These are phyloP conservation scores for Stenodera caucasica DNA, from an alignment of 2,888 invertebrate genomes.

Conservation along the genomic window DNA sequence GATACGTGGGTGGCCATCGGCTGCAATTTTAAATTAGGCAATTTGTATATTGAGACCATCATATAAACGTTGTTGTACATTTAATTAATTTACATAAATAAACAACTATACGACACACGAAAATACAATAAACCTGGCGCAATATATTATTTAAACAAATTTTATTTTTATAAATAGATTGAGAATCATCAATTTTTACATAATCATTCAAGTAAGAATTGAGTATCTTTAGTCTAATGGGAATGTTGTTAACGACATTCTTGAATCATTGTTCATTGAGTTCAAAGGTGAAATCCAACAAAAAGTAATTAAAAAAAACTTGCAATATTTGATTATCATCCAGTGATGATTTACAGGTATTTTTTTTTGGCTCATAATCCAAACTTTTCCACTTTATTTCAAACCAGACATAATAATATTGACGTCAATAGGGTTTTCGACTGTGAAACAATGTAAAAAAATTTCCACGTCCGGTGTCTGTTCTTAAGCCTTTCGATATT, in stretches of 20 bases:
- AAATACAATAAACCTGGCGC: constrained; percentile 7
- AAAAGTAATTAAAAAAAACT: not conserved
- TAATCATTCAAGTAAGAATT: not conserved
- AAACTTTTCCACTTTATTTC: too few relatives aligned
- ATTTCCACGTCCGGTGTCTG: too few relatives aligned
- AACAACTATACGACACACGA: not conserved
- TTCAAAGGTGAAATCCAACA: not conserved
- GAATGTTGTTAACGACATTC: not conserved
- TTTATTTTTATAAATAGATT: not conserved
- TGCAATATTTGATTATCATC: not conserved
- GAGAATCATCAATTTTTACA: constrained; percentile 2
- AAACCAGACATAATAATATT: too few relatives aligned
- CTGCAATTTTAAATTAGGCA: constrained; percentile 1
- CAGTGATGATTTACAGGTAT: not conserved
- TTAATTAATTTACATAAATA: constrained; percentile 3
- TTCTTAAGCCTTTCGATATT: too few relatives aligned
- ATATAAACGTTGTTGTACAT: constrained; percentile 1
- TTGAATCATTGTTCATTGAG: not conserved
- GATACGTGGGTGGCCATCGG: not conserved
- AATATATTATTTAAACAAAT: not conserved
- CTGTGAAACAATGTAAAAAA: too few relatives aligned
- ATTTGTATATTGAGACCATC: constrained; percentile 1
- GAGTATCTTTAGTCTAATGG: not conserved
- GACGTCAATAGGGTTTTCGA: too few relatives aligned
- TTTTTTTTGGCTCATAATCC: too few relatives aligned